Evolutionary conservation across 2,888 invertebrate species (phyloP).

Genomic region (Oscheius sp.): DNA sequence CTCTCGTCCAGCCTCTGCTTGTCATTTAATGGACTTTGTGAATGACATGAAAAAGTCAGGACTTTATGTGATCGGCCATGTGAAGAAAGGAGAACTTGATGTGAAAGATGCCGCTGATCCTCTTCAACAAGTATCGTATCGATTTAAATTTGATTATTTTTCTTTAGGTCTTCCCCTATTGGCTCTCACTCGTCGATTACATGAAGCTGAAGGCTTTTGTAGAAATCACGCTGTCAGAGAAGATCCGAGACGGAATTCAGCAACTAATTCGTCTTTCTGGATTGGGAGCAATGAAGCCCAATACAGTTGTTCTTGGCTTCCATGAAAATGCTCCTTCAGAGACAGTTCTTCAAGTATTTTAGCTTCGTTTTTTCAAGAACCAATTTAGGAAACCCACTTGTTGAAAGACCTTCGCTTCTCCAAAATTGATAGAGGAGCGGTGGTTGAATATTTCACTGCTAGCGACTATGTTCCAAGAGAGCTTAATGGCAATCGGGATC

Average conservation of each 20-base stretch:
- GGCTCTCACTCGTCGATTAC: conserved; percentile 93
- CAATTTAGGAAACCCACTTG: conserved; percentile 57
- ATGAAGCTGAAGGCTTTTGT: conserved; percentile 95
- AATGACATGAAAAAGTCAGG: conserved; percentile 94
- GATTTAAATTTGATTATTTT: background rate
- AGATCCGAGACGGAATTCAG: conserved; percentile 87
- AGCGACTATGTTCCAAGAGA: conserved; percentile 58
- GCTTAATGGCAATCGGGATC: conserved; percentile 51
- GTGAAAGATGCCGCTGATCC: conserved; percentile 77
- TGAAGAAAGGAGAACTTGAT: conserved; percentile 70
- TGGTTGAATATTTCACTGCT: conserved; percentile 69
- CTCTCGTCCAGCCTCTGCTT: conserved; percentile 86
- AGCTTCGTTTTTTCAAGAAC: background rate
- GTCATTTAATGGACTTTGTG: conserved; percentile 92
- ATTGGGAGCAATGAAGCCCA: conserved; percentile 98
- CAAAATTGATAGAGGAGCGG: conserved; percentile 68
- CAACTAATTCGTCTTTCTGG: conserved; percentile 78
- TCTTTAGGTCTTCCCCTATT: conserved; percentile 80
- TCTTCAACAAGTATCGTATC: conserved; percentile 74
- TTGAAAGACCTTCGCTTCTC: conserved; percentile 67
- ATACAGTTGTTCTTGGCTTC: conserved; percentile 93
- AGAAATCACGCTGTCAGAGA: conserved; percentile 86
- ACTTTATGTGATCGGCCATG: conserved; percentile 85
- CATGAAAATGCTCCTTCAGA: conserved; percentile 80
- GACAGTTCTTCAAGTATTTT: conserved; percentile 80